These are phyloP conservation scores for Aplysia californica DNA, from an alignment of 1,140 invertebrate species.

Conservation along the genomic window DNA sequence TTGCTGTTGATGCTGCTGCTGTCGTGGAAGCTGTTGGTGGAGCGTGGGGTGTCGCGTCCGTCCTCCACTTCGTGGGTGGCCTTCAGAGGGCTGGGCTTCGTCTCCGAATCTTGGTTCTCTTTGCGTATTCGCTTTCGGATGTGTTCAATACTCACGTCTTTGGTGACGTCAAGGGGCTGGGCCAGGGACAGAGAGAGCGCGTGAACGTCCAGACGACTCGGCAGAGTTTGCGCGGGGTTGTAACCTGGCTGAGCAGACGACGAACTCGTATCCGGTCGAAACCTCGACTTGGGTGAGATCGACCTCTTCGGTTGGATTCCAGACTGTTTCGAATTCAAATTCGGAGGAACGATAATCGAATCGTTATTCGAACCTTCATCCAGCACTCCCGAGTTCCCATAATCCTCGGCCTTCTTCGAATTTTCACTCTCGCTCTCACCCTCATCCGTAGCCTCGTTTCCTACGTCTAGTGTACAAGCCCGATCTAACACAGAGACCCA, in stretches of 20 bases:
- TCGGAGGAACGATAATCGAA: neutral
- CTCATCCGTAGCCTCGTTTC: neutral
- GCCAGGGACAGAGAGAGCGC: slow-evolving; percentile 13
- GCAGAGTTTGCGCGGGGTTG: slow-evolving; percentile 26
- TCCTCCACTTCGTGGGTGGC: slow-evolving; percentile 32
- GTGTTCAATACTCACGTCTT: slow-evolving; percentile 38
- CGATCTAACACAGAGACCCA: slow-evolving; percentile 38
- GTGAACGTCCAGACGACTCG: slow-evolving; percentile 25
- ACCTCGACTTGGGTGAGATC: neutral
- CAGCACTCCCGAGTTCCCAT: too few species aligned
- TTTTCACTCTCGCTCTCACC: too few species aligned
- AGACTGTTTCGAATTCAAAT: neutral
- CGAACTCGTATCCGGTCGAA: neutral
- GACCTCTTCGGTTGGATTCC: neutral
- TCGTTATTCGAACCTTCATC: too few species aligned
- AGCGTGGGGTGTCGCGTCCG: too few species aligned
- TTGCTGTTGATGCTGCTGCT: neutral
- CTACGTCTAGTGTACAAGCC: slow-evolving; percentile 36
- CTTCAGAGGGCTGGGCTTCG: slow-evolving; percentile 45
- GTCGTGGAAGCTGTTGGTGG: neutral
- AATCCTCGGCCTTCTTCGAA: too few species aligned
- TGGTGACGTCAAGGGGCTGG: neutral
- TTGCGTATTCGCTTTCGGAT: slow-evolving; percentile 38
- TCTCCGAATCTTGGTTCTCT: slow-evolving; percentile 37
- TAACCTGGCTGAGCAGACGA: neutral